phyloP scores from a whole-genome alignment of 1,140 invertebrate species.

The Achroia grisella region DNA sequence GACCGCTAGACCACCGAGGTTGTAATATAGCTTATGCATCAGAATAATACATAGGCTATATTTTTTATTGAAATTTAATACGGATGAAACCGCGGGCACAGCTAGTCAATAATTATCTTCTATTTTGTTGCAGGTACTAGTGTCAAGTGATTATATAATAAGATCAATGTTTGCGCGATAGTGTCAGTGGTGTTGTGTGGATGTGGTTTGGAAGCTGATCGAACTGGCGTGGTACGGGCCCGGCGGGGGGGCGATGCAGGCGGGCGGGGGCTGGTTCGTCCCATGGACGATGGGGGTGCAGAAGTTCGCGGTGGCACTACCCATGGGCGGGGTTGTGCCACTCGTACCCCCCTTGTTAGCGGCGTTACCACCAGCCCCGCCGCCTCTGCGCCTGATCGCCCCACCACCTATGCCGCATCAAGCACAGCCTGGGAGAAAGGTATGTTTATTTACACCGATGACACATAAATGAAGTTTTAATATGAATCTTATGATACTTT shows the following conservation, averaged over 20 bases:
- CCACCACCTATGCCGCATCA: constrained; percentile 43
- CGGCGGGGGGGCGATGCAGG: constrained; percentile 60
- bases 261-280: constrained; percentile 59
- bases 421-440: constrained; percentile 45
- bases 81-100: no score
- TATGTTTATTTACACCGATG: no score
- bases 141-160: no score
- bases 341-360: constrained; percentile 55
- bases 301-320: constrained; percentile 61
- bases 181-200: constrained; percentile 33
- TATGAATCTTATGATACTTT: no score
- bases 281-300: constrained; percentile 61
- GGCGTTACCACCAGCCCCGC: constrained; percentile 47
- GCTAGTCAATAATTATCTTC: background rate
- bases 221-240: constrained; percentile 66
- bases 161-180: background rate
- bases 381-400: constrained; percentile 49
- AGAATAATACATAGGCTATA: no score
- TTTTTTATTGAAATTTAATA: no score
- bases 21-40: no score
- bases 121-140: constrained; percentile 4
- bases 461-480: no score
- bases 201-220: constrained; percentile 44
- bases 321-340: constrained; percentile 60
- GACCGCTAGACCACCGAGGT: no score